phyloP scores from a whole-genome alignment of 2,113 vertebrate genomes.

The Triplophysa rosa region DNA sequence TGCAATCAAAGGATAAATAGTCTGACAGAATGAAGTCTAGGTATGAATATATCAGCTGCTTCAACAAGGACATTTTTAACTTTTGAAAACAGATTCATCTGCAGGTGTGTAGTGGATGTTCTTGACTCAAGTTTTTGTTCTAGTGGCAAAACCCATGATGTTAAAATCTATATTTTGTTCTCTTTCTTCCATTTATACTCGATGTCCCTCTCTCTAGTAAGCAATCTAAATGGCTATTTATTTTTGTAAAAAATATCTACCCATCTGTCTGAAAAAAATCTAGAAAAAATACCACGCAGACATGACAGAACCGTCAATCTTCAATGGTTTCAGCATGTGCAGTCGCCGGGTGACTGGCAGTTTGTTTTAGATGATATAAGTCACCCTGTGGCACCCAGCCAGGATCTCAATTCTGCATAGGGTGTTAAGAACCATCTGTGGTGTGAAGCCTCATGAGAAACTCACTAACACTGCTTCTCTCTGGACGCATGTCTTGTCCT shows the following conservation, averaged over 20 bases:
- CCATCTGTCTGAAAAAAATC: too few relatives aligned
- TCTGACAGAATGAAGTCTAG: neutral
- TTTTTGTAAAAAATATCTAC: too few relatives aligned
- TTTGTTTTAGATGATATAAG: slow-evolving; percentile 20
- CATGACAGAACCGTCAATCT: too few relatives aligned
- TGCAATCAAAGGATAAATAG: neutral
- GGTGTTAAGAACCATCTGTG: slow-evolving; percentile 52
- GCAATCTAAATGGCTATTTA: too few relatives aligned
- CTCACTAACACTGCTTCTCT: slow-evolving; percentile 29
- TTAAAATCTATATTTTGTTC: neutral
- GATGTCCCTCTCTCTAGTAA: neutral
- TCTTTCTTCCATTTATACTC: neutral
- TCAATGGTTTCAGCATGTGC: too few relatives aligned
- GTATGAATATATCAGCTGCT: neutral
- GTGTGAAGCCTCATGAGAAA: slow-evolving; percentile 50
- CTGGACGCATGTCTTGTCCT: slow-evolving; percentile 19
- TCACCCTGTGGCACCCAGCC: neutral
- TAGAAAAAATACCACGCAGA: too few relatives aligned
- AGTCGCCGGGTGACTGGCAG: slow-evolving; percentile 33
- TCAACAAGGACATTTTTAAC: neutral
- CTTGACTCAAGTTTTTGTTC: neutral
- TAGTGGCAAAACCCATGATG: neutral
- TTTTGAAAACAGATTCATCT: neutral
- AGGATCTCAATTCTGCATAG: slow-evolving; percentile 18
- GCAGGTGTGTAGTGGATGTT: neutral